Evolutionary conservation across 1,140 invertebrate genomes (phyloP), one percentile per base, ranked within the genome.

Genomic region (Microplitis mediator): DNA sequence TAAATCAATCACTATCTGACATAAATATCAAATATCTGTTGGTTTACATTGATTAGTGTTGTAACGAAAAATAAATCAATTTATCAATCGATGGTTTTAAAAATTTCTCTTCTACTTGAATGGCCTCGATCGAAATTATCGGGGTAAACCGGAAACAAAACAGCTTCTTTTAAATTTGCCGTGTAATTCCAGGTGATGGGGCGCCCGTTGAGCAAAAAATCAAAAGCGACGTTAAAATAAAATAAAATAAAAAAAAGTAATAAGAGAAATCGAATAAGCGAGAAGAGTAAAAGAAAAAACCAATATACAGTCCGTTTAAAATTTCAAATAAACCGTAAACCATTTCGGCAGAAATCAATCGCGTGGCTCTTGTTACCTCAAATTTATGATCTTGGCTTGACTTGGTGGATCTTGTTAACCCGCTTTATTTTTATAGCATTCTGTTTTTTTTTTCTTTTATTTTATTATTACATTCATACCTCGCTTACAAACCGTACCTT

Each of bases 351-450:
- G 34, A 36, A 61, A 60, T 61, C 54, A 69, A 70, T 60, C 66
- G 32, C 56, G 54, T 60, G 56, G 4, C 36, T 45, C 68, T 70
- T 36, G 68, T 70, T 70, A 70, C 51, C 54, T 70, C 13, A 14
- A 23, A 70, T 70, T 70, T 60, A 70, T 70, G 68, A 52, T 67
- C 39, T 45, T 56, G 14, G 36, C 50, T n/a, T 16, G 52, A n/a
- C 56, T 54, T 11, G 35, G 4, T 2, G 56, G n/a, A 70, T 50
- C 68, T 70, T 35, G 54, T 70, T 70, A 69, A 62, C 13, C 32
- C 11, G 8, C 34, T 45, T 32, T 9, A 36, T 23, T 13, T 51
- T 31, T 52, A 13, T 14, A 51, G 45, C 50, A 45, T 66, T 39
- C 62, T 39, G 39, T 39, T n/a, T 4, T 36, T 64, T 66, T 51